Conservation (phyloP, 2,888 invertebrate species). For the Andricus quercusramuli region DNA sequence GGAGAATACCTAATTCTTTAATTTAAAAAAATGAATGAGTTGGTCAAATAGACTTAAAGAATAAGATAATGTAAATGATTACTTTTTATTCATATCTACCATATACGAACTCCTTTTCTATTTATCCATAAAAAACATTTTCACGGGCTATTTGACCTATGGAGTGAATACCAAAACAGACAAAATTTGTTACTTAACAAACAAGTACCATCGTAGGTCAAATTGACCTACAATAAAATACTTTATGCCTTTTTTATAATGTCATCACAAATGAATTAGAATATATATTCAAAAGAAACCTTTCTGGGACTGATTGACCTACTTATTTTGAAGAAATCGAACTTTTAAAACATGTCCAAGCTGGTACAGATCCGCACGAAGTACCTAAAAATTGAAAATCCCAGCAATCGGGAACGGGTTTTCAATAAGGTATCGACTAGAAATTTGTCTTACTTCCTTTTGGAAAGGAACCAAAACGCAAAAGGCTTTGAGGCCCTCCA, state of each 20-base stretch:
- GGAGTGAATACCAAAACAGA: too few relatives aligned
- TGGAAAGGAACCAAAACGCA: not conserved
- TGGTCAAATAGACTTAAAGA: too few relatives aligned
- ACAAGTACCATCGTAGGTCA: not conserved
- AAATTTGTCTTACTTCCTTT: conserved; percentile 2
- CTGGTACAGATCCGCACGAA: not conserved
- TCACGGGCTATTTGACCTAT: too few relatives aligned
- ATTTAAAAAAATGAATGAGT: too few relatives aligned
- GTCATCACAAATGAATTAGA: too few relatives aligned
- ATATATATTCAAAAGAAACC: too few relatives aligned
- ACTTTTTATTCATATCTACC: too few relatives aligned
- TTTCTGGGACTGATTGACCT: not conserved
- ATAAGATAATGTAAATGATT: too few relatives aligned
- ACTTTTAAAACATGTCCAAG: not conserved
- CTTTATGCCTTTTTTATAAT: not conserved
- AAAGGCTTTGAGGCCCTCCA: not conserved
- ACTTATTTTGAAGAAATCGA: not conserved
- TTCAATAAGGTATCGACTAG: not conserved
- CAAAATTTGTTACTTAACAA: too few relatives aligned
- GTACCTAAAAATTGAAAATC: not conserved
- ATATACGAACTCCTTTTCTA: too few relatives aligned
- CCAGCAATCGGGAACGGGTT: not conserved
- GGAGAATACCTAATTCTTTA: too few relatives aligned
- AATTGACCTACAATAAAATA: not conserved
- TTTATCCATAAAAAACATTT: too few relatives aligned